Evolutionary conservation across 2,797 vertebrate species (phyloP).

Genomic region (Apodemus agrarius): DNA sequence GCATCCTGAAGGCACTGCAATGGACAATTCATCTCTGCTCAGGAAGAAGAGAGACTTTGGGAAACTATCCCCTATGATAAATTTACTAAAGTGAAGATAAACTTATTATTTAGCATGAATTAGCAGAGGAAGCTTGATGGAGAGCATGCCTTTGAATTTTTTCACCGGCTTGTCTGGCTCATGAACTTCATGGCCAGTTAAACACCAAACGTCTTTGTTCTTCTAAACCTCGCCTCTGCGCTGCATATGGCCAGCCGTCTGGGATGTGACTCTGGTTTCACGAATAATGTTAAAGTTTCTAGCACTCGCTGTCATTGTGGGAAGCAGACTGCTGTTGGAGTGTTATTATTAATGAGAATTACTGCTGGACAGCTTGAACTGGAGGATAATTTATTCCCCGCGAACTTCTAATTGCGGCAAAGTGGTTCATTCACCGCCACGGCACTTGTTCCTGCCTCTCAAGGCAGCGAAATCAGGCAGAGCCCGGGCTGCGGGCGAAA

Average conservation of each 20-base stretch:
- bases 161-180: constrained; percentile 32
- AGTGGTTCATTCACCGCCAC: constrained; percentile 86
- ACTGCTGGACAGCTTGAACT: constrained; percentile 90
- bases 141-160: constrained; percentile 45
- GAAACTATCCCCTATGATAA: neutral
- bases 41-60: constrained; percentile 5
- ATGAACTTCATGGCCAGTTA: constrained; percentile 50
- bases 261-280: constrained; percentile 76
- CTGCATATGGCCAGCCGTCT: constrained; percentile 68
- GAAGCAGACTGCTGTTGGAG: constrained; percentile 87
- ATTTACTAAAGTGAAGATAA: constrained; percentile 21
- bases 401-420: constrained; percentile 90
- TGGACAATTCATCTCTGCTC: neutral
- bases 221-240: constrained; percentile 48
- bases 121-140: constrained; percentile 37
- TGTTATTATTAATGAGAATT: constrained; percentile 89
- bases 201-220: neutral
- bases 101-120: constrained; percentile 36
- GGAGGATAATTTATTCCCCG: constrained; percentile 90
- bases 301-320: constrained; percentile 82
- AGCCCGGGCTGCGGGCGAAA: constrained; percentile 81
- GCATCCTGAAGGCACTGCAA: neutral
- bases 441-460: constrained; percentile 86
- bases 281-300: constrained; percentile 80
- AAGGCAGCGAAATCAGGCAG: constrained; percentile 86